Evolutionary conservation across 2,797 vertebrate species (phyloP).

Genomic region (Remorina albescens): DNA sequence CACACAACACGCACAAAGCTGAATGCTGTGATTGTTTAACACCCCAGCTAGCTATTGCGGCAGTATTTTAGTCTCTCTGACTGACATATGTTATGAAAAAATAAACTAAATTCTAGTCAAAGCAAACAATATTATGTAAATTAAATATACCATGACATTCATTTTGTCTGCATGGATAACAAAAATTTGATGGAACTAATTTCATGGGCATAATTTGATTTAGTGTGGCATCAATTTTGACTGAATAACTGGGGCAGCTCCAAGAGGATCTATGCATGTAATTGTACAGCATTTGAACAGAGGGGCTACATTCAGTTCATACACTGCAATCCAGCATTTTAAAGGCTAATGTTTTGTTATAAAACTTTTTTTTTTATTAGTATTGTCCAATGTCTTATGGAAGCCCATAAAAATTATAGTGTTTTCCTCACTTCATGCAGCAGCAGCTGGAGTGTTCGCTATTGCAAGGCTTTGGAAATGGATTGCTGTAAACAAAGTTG

Average conservation of each 20-base stretch:
- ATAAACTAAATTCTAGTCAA: neutral
- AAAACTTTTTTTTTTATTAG: neutral
- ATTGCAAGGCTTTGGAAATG: neutral
- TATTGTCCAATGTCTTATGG: neutral
- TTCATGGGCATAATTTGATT: slow-evolving; percentile 4
- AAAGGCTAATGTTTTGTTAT: neutral
- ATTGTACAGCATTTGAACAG: neutral
- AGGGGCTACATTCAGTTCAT: neutral
- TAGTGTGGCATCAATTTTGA: neutral
- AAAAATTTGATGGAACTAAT: neutral
- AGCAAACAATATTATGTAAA: slow-evolving; percentile 5
- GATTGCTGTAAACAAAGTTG: neutral
- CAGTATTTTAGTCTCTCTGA: slow-evolving; percentile 14
- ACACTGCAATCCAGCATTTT: neutral
- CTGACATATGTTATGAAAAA: neutral
- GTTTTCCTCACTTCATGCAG: neutral
- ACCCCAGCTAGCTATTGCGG: slow-evolving; percentile 29
- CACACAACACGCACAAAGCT: slow-evolving; percentile 39
- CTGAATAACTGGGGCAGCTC: neutral
- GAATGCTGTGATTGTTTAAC: slow-evolving; percentile 65
- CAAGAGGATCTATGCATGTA: neutral
- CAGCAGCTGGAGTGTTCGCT: neutral
- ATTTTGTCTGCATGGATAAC: neutral
- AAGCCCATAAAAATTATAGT: no score
- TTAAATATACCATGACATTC: neutral